These are phyloP conservation scores for Melanargia galathea DNA, from an alignment of 2,888 invertebrate genomes.

Conservation along the genomic window DNA sequence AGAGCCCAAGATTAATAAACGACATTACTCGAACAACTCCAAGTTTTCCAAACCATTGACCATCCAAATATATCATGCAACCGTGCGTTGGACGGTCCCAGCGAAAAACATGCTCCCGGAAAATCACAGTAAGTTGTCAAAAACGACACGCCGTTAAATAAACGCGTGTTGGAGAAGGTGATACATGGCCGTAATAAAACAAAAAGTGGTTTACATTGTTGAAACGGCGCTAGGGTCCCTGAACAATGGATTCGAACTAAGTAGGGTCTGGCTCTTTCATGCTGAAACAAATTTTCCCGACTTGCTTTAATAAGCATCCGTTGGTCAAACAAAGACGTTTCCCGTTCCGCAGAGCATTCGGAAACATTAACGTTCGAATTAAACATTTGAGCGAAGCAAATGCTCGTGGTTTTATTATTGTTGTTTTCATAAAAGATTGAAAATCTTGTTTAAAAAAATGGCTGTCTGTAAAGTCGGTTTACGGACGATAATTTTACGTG, in stretches of 20 bases:
- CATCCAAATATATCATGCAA: constrained; percentile 20
- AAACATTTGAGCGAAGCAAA: constrained; percentile 59
- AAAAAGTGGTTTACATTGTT: constrained; percentile 70
- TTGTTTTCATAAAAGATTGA: not conserved
- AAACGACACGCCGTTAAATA: constrained; percentile 59
- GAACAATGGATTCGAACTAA: constrained; percentile 70
- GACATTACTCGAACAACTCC: constrained; percentile 6
- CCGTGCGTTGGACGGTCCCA: constrained; percentile 13
- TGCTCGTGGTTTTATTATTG: constrained; percentile 41
- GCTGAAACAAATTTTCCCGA: constrained; percentile 68
- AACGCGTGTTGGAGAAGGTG: constrained; percentile 67
- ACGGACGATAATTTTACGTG: no score
- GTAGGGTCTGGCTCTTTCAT: constrained; percentile 71
- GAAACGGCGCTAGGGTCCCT: constrained; percentile 52
- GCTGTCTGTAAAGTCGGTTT: no score
- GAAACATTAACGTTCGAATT: constrained; percentile 63
- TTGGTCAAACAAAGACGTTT: constrained; percentile 72
- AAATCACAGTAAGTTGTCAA: constrained; percentile 43
- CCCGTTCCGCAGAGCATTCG: constrained; percentile 60
- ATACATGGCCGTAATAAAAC: constrained; percentile 70
- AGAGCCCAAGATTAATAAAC: not conserved
- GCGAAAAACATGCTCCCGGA: constrained; percentile 27
- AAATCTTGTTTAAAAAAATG: no score
- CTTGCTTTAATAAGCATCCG: constrained; percentile 72
- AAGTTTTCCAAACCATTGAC: constrained; percentile 18